These are phyloP conservation scores for Pyrgilauda ruficollis DNA, from an alignment of 2,113 vertebrate species.

Conservation along the genomic window DNA sequence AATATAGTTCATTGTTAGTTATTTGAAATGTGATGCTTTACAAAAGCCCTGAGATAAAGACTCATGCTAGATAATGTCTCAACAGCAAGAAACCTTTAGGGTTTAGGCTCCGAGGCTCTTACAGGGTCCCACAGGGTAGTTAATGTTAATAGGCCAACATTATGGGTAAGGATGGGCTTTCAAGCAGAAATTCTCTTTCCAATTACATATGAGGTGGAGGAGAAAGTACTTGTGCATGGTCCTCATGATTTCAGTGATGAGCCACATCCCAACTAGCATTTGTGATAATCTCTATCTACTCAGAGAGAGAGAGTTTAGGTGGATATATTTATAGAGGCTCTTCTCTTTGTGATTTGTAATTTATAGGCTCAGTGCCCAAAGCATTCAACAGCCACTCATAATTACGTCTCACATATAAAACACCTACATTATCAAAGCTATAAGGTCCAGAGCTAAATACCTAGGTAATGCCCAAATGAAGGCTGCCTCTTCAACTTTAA, in stretches of 20 bases:
- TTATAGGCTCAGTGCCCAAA: background rate
- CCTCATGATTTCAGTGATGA: background rate
- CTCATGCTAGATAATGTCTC: background rate
- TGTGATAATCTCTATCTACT: background rate
- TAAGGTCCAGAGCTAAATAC: background rate
- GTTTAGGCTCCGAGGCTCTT: background rate
- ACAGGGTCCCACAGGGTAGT: background rate
- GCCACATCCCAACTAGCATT: background rate
- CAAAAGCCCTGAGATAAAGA: background rate
- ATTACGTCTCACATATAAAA: background rate
- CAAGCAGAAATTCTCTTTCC: background rate
- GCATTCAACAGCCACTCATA: background rate
- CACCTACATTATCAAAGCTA: background rate
- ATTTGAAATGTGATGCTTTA: background rate
- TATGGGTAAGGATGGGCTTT: rapidly evolving
- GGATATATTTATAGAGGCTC: background rate
- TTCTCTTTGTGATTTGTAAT: conserved; percentile 1
- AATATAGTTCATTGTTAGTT: background rate
- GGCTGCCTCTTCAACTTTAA: background rate
- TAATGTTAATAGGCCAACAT: background rate
- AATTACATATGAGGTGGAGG: background rate
- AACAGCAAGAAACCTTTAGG: background rate
- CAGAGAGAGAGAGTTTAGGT: background rate
- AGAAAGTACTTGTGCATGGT: background rate
- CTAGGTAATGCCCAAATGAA: background rate